Conservation (phyloP, 2,113 vertebrate genomes). For the Corvus hawaiiensis region DNA sequence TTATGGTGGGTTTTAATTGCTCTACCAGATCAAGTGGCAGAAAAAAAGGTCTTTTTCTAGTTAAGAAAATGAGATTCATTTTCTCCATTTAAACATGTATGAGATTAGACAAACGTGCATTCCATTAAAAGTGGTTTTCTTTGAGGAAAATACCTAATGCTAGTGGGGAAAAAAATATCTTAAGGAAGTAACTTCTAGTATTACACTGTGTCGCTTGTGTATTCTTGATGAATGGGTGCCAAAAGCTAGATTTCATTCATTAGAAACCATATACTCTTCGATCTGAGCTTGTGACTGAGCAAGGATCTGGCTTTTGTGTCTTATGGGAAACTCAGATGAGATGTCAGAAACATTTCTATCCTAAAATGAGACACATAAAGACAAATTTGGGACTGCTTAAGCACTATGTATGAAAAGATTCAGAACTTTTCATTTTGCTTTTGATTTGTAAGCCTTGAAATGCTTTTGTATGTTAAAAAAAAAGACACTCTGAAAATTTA, state of each 20-base stretch:
- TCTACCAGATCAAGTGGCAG: neutral
- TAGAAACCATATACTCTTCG: neutral
- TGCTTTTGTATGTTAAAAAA: neutral
- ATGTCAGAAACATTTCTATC: slow-evolving; percentile 17
- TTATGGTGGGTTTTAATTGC: neutral
- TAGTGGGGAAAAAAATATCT: neutral
- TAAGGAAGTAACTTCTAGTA: slow-evolving; percentile 43
- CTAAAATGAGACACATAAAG: neutral
- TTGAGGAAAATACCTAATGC: slow-evolving; percentile 20
- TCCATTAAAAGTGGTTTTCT: neutral
- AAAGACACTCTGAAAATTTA: neutral
- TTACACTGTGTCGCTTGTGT: neutral
- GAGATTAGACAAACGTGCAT: neutral
- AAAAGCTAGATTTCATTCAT: slow-evolving; percentile 39
- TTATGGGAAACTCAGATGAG: neutral
- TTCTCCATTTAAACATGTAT: neutral
- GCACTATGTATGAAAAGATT: neutral
- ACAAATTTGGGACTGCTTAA: neutral
- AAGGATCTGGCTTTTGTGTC: neutral
- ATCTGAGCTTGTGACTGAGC: neutral
- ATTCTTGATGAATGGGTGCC: neutral
- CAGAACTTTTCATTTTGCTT: neutral
- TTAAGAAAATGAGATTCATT: neutral
- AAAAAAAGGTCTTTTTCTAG: neutral
- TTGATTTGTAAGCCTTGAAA: neutral